Evolutionary conservation across 1,140 invertebrate species (phyloP), one percentile per base, ranked within the genome.

Genomic region (Pogonognathellus flavescens): DNA sequence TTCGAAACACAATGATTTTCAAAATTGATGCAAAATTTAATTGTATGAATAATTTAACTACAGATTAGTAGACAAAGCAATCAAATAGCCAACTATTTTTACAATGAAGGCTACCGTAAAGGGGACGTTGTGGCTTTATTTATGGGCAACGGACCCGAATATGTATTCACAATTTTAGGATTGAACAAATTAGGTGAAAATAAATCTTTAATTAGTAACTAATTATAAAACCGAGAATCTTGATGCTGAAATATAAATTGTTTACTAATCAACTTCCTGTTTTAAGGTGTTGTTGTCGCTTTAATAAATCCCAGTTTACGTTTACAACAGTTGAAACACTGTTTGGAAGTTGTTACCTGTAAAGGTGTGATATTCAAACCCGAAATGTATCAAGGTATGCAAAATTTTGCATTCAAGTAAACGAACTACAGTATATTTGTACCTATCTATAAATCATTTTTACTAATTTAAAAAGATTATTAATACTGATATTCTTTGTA

Each of bases 151-250:
- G 92, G 94, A 62, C 94, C 94, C 0, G 95, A 98, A 90, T 97
- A 95, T 90, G 92, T 96, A 3, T 94, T 93, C 87, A 92, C 95
- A n/a, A 98, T 97, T 97, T 90, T 99, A 1, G 97, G 96, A 0
- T 90, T 98, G 9, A 93, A 94, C 4, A 97, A 97, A 91, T 3
- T 41, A 41, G 31, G 31, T 41, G 6, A 41, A 41, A 3, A 41
- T 41, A 16, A 11, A 14, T 14, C 11, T 16, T 10, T 5, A 55
- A 10, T 55, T 55, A 55, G 16, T 55, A 55, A 55, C 53, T 55
- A 53, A 8, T 53, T 31, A 22, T 50, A 7, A 80, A 83, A 83
- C 5, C 31, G 60, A 50, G 13, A 6, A 82, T 50, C 53, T 55
- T 18, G 13, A 83, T 20, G 16, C 22, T 70, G 59, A 2, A 66